Evolutionary conservation across 1,140 invertebrate species (phyloP), one percentile per base, ranked within the genome.

Genomic region (Euwallacea fornicatus): DNA sequence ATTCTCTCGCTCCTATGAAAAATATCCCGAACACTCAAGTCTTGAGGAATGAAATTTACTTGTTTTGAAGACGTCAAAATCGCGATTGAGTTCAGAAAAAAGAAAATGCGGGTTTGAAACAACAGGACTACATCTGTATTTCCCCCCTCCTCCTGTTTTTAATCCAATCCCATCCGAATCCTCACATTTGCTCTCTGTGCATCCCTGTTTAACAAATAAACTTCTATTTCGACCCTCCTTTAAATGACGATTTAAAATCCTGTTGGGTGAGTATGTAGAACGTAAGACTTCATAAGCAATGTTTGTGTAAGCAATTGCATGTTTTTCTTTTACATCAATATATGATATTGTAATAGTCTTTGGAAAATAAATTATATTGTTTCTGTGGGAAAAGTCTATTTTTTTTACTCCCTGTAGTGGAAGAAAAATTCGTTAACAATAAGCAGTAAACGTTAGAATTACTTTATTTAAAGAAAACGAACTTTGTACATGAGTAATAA

Each of bases 21-120:
- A 71, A 64, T 33, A 62, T 64, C 42, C 42, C 33, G 61, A 70
- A 70, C 59, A 43, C 53, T 71, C 50, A 71, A 69, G 58, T 55
- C 53, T 71, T 55, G 69, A 71, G 64, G 69, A 71, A 63, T 64
- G 69, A 71, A 63, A 71, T 71, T 59, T 55, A 68, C 60, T 68
- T 41, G 50, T 60, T 41, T 68, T 59, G 56, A 60, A 59, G 66
- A 60, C 56, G 44, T 33, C 55, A 68, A 47, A 54, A 56, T 64
- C 62, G 58, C 61, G 62, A 47, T 62, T 47, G 43, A 61, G 61
- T 56, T 59, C n/a, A 47, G 46, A 69, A 54, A 62, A 69, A 69
- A 69, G 46, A 53, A 61, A 58, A 61, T 42, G 42, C 55, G 10
- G 33, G 13, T 21, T 50, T 62, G 42, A 15, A 44, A 43, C 33